These are phyloP conservation scores for Callorhinus ursinus DNA, from an alignment of 2,113 vertebrate genomes.

Conservation along the genomic window DNA sequence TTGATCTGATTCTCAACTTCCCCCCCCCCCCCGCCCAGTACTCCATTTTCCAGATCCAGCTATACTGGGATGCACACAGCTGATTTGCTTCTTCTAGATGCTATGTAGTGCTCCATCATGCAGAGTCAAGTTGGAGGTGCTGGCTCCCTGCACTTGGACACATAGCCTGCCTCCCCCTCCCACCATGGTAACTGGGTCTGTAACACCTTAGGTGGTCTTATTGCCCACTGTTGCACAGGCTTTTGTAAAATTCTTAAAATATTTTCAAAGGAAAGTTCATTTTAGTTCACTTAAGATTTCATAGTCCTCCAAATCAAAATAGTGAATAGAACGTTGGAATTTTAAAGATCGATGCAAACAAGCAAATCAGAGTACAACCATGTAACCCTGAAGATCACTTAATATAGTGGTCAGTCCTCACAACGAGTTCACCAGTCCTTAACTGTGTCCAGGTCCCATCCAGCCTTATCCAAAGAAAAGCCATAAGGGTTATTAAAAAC, in stretches of 20 bases:
- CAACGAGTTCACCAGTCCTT: background rate
- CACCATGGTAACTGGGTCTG: background rate
- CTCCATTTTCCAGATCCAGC: background rate
- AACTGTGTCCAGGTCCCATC: background rate
- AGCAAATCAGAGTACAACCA: background rate
- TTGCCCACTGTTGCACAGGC: fast-evolving
- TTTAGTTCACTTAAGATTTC: background rate
- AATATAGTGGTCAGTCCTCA: background rate
- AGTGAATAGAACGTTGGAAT: background rate
- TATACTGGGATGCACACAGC: background rate
- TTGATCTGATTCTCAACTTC: background rate
- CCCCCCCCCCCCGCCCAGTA: background rate
- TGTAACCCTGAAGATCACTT: background rate
- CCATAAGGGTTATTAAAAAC: background rate
- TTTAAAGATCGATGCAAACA: background rate
- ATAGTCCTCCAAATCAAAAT: background rate
- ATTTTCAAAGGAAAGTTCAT: background rate
- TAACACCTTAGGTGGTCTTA: no score
- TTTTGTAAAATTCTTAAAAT: background rate
- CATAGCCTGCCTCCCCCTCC: no score
- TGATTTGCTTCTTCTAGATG: fast-evolving
- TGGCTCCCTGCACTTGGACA: no score
- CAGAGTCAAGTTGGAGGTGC: fast-evolving
- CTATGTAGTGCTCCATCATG: fast-evolving
- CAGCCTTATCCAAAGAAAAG: background rate